Conservation (phyloP, 2,797 vertebrate genomes). For the Lophotriccus pileatus region DNA sequence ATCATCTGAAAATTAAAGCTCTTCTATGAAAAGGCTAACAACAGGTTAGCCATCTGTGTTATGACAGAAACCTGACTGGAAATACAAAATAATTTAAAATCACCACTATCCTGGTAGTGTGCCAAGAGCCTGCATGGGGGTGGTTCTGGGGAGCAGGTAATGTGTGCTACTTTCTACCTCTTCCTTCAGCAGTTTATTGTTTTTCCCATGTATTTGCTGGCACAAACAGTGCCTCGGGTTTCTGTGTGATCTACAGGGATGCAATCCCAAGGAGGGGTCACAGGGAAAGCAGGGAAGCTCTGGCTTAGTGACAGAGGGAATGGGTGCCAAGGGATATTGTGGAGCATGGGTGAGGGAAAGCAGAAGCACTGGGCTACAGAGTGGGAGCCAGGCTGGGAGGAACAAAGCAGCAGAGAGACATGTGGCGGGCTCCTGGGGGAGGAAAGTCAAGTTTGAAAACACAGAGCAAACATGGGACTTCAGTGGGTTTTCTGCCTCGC, state of each 20-base stretch:
- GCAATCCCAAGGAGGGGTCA: accelerated
- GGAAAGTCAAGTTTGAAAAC: background rate
- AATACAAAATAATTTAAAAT: slow-evolving; percentile 1
- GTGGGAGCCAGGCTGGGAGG: background rate
- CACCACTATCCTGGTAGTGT: background rate
- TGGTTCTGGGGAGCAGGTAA: background rate
- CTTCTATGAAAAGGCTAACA: background rate
- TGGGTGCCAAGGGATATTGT: accelerated
- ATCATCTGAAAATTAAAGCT: background rate
- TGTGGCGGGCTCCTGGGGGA: accelerated
- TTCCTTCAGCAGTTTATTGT: background rate
- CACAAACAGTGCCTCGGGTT: background rate
- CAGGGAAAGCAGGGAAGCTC: background rate
- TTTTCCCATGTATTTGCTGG: background rate
- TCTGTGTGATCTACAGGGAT: background rate
- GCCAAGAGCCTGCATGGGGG: background rate
- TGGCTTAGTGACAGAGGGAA: background rate
- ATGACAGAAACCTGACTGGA: background rate
- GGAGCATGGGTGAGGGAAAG: background rate
- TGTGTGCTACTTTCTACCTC: background rate
- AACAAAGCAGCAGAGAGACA: background rate
- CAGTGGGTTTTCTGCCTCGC: background rate
- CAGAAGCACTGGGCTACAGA: background rate
- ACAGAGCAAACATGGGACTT: background rate
- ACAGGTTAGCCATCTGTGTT: background rate